phyloP scores from a whole-genome alignment of 37 sponge, comb jelly and placozoan species.

The Axinella damicornis region DNA sequence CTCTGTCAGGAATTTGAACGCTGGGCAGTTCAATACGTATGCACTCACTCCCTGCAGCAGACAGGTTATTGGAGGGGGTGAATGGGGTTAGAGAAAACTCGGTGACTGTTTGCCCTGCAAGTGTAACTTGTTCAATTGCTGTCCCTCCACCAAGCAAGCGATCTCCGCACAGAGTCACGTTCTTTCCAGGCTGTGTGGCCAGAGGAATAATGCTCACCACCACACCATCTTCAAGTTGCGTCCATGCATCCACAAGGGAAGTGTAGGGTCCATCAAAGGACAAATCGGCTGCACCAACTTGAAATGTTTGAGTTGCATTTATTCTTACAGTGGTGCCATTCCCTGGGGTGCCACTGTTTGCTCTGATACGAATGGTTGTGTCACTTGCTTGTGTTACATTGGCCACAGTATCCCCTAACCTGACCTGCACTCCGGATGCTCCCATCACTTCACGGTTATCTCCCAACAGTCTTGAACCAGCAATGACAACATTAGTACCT shows the following conservation, averaged over 20 bases:
- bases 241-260: constrained; percentile 35
- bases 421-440: no score
- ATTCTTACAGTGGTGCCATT: constrained; percentile 1
- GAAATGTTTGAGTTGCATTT: constrained; percentile 51
- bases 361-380: constrained; percentile 19
- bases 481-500: constrained; percentile 71
- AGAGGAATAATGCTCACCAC: no score
- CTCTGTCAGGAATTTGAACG: neutral
- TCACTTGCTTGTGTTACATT: no score
- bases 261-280: constrained; percentile 50
- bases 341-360: constrained; percentile 23
- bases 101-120: no score
- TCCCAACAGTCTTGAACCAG: constrained; percentile 53
- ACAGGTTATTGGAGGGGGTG: no score
- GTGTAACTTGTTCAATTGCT: no score
- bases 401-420: no score
- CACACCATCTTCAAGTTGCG: no score
- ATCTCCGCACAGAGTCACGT: no score
- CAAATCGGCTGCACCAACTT: neutral
- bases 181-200: no score
- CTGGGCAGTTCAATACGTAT: constrained; percentile 34
- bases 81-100: constrained; percentile 12
- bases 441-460: no score
- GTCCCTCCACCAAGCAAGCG: no score
- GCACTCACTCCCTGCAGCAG: constrained; percentile 32